Evolutionary conservation across 2,113 vertebrate genomes (phyloP).

Genomic region (Engraulis encrasicolus): DNA sequence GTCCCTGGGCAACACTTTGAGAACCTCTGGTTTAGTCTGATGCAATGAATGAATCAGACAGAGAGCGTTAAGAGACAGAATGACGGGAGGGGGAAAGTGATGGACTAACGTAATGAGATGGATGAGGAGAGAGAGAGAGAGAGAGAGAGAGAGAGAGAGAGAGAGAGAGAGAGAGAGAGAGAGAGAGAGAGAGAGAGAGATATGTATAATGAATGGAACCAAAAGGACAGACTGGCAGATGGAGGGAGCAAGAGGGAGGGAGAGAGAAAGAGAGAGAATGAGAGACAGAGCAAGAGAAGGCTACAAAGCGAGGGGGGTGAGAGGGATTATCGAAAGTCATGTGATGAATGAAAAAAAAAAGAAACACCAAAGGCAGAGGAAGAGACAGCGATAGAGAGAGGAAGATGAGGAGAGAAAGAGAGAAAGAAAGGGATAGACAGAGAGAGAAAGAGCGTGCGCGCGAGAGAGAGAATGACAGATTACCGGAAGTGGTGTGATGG

Average conservation of each 20-base stretch:
- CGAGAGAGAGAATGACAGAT: not conserved
- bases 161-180: not conserved
- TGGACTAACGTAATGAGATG: not conserved
- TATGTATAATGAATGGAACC: not conserved
- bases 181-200: too few relatives aligned
- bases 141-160: not conserved
- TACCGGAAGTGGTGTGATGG: too few relatives aligned
- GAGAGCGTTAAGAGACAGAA: too few relatives aligned
- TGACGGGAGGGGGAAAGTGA: too few relatives aligned
- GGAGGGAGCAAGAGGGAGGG: not conserved
- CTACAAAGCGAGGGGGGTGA: too few relatives aligned
- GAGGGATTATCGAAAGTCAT: not conserved
- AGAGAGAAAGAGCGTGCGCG: not conserved
- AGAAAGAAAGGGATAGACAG: not conserved
- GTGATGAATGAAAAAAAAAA: not conserved
- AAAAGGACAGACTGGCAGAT: not conserved
- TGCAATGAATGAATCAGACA: too few relatives aligned
- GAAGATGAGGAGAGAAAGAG: not conserved
- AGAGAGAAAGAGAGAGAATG: not conserved
- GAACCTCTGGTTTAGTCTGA: too few relatives aligned
- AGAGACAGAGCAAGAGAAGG: too few relatives aligned
- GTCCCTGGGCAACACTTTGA: too few relatives aligned
- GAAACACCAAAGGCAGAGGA: not conserved
- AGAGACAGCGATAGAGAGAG: not conserved
- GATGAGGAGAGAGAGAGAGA: too few relatives aligned